Evolutionary conservation across 2,888 invertebrate species (phyloP).

Genomic region (Habroteleia sp.): DNA sequence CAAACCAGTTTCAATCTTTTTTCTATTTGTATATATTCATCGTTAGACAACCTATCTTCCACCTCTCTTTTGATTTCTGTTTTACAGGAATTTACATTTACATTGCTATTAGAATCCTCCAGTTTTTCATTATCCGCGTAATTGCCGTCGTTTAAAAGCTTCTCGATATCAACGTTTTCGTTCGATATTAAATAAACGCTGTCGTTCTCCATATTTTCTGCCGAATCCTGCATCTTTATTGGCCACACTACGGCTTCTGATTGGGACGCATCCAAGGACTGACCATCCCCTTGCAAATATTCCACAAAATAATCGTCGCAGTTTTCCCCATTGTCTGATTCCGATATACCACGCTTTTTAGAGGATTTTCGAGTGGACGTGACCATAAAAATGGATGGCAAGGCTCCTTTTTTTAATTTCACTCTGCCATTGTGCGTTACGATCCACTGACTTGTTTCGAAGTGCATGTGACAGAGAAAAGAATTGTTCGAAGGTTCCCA

Average conservation of each 20-base stretch:
- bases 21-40: constrained; percentile 75
- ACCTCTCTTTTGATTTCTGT: constrained; percentile 66
- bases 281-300: constrained; percentile 68
- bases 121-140: constrained; percentile 42
- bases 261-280: neutral
- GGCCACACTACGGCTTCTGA: constrained; percentile 2
- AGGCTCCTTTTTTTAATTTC: constrained; percentile 75
- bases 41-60: constrained; percentile 57
- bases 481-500: constrained; percentile 79
- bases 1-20: constrained; percentile 71
- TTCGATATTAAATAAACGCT: constrained; percentile 67
- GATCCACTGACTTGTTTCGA: constrained; percentile 75
- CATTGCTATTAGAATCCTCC: neutral
- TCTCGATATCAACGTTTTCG: constrained; percentile 53
- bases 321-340: constrained; percentile 55
- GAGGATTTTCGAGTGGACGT: constrained; percentile 76
- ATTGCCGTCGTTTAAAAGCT: constrained; percentile 63
- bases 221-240: neutral
- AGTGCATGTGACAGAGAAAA: constrained; percentile 78
- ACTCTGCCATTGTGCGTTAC: constrained; percentile 71
- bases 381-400: constrained; percentile 76
- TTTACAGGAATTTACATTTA: constrained; percentile 46
- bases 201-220: constrained; percentile 36
- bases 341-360: constrained; percentile 70
- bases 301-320: constrained; percentile 65